Conservation (phyloP, 2,888 invertebrate species). For the Sinopyrophorus schimmeli region DNA sequence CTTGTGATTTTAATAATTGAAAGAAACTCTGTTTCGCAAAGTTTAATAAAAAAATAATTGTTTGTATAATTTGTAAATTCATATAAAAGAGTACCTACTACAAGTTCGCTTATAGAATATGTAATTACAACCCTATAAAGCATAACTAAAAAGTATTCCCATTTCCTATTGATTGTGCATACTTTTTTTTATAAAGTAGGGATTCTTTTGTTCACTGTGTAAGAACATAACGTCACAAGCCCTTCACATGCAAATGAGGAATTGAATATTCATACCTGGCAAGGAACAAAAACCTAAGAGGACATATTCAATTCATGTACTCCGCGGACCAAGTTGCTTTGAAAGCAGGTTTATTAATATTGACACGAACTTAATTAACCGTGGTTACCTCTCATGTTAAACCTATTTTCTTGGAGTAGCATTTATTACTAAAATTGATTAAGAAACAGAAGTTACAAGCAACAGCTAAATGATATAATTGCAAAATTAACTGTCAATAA, state of each 20-base stretch:
- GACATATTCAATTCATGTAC: constrained; percentile 39
- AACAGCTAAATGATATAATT: no score
- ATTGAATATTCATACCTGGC: constrained; percentile 52
- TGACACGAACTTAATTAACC: constrained; percentile 28
- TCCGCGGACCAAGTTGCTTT: constrained; percentile 21
- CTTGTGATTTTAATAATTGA: no score
- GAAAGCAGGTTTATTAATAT: constrained; percentile 28
- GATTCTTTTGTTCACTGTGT: constrained; percentile 21
- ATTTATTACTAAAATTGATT: no score
- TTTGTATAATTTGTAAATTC: no score
- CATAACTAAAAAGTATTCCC: constrained; percentile 11
- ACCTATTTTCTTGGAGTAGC: constrained; percentile 10
- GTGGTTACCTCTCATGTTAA: constrained; percentile 17
- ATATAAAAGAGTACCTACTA: no score
- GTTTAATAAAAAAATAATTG: no score
- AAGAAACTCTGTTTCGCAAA: no score
- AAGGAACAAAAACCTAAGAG: constrained; percentile 43
- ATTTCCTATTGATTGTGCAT: constrained; percentile 14
- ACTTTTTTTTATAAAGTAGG: constrained; percentile 19
- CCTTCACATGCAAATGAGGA: constrained; percentile 51
- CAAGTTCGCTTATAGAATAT: no score
- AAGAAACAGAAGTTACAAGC: no score
- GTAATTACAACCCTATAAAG: constrained; percentile 2
- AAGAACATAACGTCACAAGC: constrained; percentile 31
- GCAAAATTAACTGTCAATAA: no score